Conservation (phyloP, 2,888 invertebrate species). For the Drosophila dives region DNA sequence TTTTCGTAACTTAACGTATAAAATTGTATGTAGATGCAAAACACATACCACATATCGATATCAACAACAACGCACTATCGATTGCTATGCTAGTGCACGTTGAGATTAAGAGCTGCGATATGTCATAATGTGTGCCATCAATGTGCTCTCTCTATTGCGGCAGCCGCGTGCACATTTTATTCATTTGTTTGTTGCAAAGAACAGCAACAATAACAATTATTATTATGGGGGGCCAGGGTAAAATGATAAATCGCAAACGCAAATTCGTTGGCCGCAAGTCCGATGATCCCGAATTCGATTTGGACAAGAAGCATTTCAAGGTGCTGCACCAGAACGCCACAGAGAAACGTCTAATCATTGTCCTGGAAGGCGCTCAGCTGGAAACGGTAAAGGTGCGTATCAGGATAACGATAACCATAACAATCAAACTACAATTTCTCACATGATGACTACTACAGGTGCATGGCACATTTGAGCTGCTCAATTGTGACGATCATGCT, state of each 20-base stretch:
- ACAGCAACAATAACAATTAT: neutral
- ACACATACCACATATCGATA: neutral
- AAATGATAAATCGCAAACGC: constrained; percentile 81
- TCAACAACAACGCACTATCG: neutral
- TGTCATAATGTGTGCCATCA: neutral
- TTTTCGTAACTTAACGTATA: neutral
- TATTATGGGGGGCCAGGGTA: constrained; percentile 82
- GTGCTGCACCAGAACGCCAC: constrained; percentile 92
- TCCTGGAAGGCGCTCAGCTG: constrained; percentile 96
- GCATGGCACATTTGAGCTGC: constrained; percentile 93
- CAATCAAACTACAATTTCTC: neutral
- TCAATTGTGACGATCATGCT: constrained; percentile 97
- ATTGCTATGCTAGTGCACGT: neutral
- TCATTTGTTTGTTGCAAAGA: constrained; percentile 26
- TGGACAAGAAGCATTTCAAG: constrained; percentile 91
- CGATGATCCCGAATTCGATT: constrained; percentile 92
- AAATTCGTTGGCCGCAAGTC: constrained; percentile 83
- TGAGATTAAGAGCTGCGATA: neutral
- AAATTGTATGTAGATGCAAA: neutral
- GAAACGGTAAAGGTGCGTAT: constrained; percentile 95
- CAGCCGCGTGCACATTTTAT: constrained; percentile 48
- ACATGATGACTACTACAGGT: constrained; percentile 86
- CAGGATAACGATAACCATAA: neutral
- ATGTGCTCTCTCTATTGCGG: constrained; percentile 18
- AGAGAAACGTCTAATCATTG: constrained; percentile 95